Evolutionary conservation across 2,888 invertebrate genomes (phyloP).

Genomic region (Cosmopolites sordidus): DNA sequence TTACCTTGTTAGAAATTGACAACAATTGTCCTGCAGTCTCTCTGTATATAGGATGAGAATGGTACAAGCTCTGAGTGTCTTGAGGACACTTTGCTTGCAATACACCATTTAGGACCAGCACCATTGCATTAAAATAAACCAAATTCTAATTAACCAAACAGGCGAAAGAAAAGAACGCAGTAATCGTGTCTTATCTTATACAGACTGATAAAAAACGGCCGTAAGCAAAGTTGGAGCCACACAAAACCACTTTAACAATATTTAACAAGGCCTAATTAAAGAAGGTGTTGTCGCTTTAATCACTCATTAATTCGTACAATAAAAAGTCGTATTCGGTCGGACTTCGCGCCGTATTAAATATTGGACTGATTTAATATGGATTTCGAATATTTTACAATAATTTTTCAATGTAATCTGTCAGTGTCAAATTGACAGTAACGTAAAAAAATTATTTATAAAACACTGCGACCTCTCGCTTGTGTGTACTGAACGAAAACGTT

Average conservation of each 20-base stretch:
- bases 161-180: background rate
- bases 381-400: background rate
- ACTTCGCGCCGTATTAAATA: conserved; percentile 8
- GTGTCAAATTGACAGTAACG: conserved; percentile 11
- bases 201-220: no score
- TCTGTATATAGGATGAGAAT: conserved; percentile 81
- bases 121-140: conserved; percentile 56
- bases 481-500: conserved; percentile 19
- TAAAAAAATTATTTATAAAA: conserved; percentile 25
- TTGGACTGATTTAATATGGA: background rate
- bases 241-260: conserved; percentile 15
- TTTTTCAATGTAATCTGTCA: conserved; percentile 25
- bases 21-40: conserved; percentile 81
- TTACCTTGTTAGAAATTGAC: conserved; percentile 69
- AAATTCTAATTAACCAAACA: background rate
- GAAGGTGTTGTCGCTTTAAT: conserved; percentile 28
- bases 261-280: conserved; percentile 26
- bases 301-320: conserved; percentile 20
- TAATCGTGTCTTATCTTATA: no score
- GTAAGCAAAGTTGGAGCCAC: conserved; percentile 9
- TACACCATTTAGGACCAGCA: conserved; percentile 85
- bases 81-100: conserved; percentile 85
- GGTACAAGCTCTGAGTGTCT: conserved; percentile 76
- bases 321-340: conserved; percentile 4
- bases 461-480: conserved; percentile 22